These are phyloP conservation scores for Pseudomyrmex flavicornis DNA, from an alignment of 1,140 invertebrate genomes.

Conservation along the genomic window DNA sequence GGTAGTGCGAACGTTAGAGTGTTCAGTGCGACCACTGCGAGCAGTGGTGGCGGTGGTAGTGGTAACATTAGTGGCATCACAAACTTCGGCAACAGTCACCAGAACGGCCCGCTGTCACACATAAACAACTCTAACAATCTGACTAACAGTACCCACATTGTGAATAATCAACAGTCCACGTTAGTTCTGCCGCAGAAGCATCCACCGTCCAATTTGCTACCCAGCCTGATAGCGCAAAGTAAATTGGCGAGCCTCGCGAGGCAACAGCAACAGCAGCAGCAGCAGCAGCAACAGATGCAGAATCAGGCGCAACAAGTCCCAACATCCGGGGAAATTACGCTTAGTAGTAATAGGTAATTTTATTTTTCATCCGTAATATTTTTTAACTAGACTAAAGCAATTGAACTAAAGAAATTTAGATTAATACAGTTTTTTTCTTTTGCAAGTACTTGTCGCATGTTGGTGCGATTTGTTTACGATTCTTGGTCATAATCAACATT, in stretches of 20 bases:
- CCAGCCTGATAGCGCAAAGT: conserved; percentile 80
- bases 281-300: conserved; percentile 77
- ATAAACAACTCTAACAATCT: conserved; percentile 79
- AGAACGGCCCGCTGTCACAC: conserved; percentile 79
- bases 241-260: conserved; percentile 82
- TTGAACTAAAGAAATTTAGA: neutral
- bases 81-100: conserved; percentile 83
- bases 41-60: conserved; percentile 40
- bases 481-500: neutral
- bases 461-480: too few species aligned
- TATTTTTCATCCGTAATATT: neutral
- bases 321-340: conserved; percentile 85
- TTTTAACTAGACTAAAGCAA: neutral
- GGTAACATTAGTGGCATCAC: conserved; percentile 64
- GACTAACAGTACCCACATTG: conserved; percentile 78
- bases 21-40: conserved; percentile 66
- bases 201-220: conserved; percentile 82
- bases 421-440: neutral
- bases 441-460: neutral
- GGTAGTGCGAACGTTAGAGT: conserved; percentile 73
- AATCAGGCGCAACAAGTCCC: conserved; percentile 79
- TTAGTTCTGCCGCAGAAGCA: conserved; percentile 83
- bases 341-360: conserved; percentile 85
- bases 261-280: conserved; percentile 79
- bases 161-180: conserved; percentile 80